Percentiles rank a stretch among this genome's conserved stretches.
These are phyloP conservation scores for Heliconius eleuchia DNA, from an alignment of 1,140 invertebrate genomes.

Conservation along the genomic window DNA sequence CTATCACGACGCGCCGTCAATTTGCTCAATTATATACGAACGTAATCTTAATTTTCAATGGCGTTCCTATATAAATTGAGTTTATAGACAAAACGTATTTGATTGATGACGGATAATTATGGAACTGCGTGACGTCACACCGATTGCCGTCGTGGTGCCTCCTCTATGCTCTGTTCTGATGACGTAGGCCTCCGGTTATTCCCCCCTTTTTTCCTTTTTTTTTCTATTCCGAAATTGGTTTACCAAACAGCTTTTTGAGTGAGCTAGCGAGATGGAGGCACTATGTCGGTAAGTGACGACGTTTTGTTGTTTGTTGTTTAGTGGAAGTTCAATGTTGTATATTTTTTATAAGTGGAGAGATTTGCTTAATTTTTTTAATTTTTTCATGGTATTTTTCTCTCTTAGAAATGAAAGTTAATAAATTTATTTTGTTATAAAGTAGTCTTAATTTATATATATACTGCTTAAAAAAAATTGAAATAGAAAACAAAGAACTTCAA, in stretches of 20 bases:
- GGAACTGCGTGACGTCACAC: slow-evolving; percentile 60
- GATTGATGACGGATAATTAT: slow-evolving; percentile 79
- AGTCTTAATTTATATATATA: no score
- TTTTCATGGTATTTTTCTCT: no score
- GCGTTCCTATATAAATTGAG: slow-evolving; percentile 37
- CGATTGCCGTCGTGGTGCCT: slow-evolving; percentile 76
- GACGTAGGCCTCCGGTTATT: slow-evolving; percentile 56
- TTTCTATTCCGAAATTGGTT: slow-evolving; percentile 21
- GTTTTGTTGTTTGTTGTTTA: slow-evolving; percentile 20
- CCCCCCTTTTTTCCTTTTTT: slow-evolving; percentile 30
- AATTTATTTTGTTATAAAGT: no score
- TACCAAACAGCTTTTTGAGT: slow-evolving; percentile 22
- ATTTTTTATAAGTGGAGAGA: no score
- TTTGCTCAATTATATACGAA: slow-evolving; percentile 50
- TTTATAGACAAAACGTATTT: slow-evolving; percentile 55
- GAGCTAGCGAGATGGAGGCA: slow-evolving; percentile 42
- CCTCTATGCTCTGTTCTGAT: slow-evolving; percentile 78
- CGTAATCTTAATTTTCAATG: slow-evolving; percentile 39
- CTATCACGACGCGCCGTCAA: slow-evolving; percentile 73
- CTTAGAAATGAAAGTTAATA: no score
- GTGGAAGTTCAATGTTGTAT: slow-evolving; percentile 13
- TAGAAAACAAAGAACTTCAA: background rate
- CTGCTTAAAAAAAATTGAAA: background rate
- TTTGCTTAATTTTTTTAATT: no score
- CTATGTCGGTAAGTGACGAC: slow-evolving; percentile 39